A percentile compares a stretch with the other conserved stretches of the same genome.
These are phyloP conservation scores for Trematocara nigrifrons DNA, from an alignment of 2,113 vertebrate genomes.

Conservation along the genomic window DNA sequence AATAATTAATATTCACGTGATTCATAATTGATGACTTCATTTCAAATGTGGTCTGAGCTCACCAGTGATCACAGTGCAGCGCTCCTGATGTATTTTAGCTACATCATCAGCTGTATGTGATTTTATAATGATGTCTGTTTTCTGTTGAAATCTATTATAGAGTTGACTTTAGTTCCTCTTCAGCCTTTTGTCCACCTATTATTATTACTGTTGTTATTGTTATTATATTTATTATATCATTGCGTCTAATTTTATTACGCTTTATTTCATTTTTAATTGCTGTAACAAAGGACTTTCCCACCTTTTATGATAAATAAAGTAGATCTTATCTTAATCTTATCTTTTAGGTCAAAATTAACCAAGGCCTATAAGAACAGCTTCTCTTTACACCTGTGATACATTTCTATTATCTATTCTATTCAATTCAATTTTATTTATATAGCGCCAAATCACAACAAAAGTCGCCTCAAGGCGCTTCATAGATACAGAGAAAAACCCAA, in stretches of 20 bases:
- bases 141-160: neutral
- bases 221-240: neutral
- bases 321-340: neutral
- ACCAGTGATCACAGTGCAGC: neutral
- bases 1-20: slow-evolving; percentile 7
- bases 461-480: no score
- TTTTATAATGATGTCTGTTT: neutral
- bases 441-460: no score
- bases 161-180: neutral
- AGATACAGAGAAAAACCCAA: no score
- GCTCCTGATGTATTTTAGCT: neutral
- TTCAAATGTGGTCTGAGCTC: neutral
- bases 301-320: neutral
- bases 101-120: neutral
- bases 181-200: neutral
- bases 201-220: neutral
- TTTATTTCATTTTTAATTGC: neutral
- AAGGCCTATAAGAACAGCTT: neutral
- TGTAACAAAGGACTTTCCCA: neutral
- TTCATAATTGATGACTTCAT: slow-evolving; percentile 17
- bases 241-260: neutral
- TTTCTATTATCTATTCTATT: neutral
- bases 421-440: no score
- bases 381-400: neutral
- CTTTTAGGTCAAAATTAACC: neutral